Evolutionary conservation across 2,113 vertebrate species (phyloP), one percentile per base, ranked within the genome.

Genomic region (Butorides virescens): DNA sequence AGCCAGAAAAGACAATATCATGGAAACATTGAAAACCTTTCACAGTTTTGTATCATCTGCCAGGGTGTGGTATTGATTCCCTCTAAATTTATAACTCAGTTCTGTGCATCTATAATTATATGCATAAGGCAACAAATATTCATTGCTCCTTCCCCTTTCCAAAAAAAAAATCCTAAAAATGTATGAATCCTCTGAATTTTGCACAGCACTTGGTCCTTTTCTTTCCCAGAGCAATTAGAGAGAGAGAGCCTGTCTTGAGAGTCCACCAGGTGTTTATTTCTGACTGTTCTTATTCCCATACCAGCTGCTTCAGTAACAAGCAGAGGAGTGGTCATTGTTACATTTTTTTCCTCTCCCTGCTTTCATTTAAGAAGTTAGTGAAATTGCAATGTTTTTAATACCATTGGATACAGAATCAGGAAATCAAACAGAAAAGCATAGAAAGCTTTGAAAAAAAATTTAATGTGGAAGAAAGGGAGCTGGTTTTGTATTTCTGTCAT

Each of bases 241-340:
- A 96, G 34, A 86, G 53, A 59, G 10, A 37, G 9, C 14, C 19
- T 72, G 52, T 84, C 84, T 81, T 91, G 67, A 65, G 39, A 94
- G 79, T 91, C 50, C 65, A 95, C 84, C 76, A 92, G 56, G 83
- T 95, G 47, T 97, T 97, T 90, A 77, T 93, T 84, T 92, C 68
- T 21, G 4, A 66, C 73, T 91, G 63, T 68, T 81, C 50, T 85
- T 94, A 55, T 30, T 86, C 46, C 9, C 10, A 11, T 18, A 20
- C 23, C 26, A 91, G 32, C 59, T 96, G n/a, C 46, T 68, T 86
- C 1, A 5, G 37, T 52, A 74, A 66, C 65, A 81, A 66, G 67
- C 37, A 85, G 16, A 50, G 15, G 36, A 50, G 7, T 85, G 37
- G 59, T 78, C 75, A 70, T 71, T 59, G 34, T 17, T 71, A 39